These are phyloP conservation scores for Notodonta dromedarius DNA, from an alignment of 2,888 invertebrate genomes.

Conservation along the genomic window DNA sequence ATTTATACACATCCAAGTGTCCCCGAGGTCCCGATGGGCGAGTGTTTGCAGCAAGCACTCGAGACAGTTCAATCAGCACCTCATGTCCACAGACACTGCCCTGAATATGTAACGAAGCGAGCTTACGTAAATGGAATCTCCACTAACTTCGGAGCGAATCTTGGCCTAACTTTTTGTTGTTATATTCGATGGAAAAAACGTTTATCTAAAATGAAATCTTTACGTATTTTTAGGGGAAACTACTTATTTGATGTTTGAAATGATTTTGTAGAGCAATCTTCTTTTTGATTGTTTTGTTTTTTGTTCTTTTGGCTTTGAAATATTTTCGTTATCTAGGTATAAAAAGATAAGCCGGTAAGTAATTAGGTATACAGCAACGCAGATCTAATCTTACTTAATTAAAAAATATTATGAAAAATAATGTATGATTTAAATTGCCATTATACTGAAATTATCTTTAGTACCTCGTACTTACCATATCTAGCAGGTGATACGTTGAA, in stretches of 20 bases:
- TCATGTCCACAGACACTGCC: conserved; percentile 37
- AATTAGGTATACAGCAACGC: too few relatives aligned
- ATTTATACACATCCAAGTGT: conserved; percentile 24
- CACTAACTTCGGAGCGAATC: conserved; percentile 1
- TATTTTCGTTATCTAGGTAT: background rate
- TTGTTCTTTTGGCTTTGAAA: background rate
- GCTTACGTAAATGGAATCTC: conserved; percentile 42
- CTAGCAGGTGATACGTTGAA: conserved; percentile 91
- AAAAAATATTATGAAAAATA: too few relatives aligned
- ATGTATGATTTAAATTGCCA: too few relatives aligned
- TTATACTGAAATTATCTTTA: too few relatives aligned
- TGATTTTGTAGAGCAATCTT: conserved; percentile 10
- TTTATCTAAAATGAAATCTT: conserved; percentile 28
- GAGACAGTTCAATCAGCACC: conserved; percentile 50
- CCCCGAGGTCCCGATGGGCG: conserved; percentile 17
- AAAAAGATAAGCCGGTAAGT: too few relatives aligned
- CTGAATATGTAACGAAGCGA: conserved; percentile 52
- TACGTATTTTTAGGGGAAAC: conserved; percentile 8
- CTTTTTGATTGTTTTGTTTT: conserved; percentile 5
- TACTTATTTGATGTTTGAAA: background rate
- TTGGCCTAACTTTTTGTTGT: background rate
- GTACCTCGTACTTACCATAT: conserved; percentile 61
- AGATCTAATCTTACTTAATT: too few relatives aligned
- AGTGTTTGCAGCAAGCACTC: conserved; percentile 40
- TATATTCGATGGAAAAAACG: conserved; percentile 16